These are phyloP conservation scores for Pocillopora grandis DNA, from an alignment of 92 coral and sea anemone genomes.

Conservation along the genomic window DNA sequence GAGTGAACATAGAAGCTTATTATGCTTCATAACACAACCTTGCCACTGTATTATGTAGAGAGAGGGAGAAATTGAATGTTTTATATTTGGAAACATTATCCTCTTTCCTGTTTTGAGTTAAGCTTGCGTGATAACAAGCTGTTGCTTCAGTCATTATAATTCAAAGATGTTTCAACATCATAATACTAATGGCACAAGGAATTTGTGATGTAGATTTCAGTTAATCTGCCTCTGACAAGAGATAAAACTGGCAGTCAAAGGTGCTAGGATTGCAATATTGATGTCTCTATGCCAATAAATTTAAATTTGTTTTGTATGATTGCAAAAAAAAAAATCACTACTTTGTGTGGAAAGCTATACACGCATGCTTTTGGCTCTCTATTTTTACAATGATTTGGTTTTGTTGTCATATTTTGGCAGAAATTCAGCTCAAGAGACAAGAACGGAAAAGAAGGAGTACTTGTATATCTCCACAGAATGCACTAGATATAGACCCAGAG, in stretches of 20 bases:
- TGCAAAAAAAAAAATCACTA: no score
- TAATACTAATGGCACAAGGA: no score
- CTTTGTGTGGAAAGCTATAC: no score
- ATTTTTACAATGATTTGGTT: neutral
- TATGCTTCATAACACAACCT: no score
- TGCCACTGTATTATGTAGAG: no score
- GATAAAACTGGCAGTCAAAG: neutral
- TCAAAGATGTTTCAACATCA: no score
- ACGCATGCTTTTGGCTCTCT: no score
- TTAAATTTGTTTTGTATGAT: no score
- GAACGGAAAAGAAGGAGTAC: slow-evolving; percentile 85
- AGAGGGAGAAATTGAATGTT: neutral
- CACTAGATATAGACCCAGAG: slow-evolving; percentile 81
- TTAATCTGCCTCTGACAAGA: no score
- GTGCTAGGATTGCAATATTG: neutral
- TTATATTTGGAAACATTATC: neutral
- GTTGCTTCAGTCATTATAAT: no score
- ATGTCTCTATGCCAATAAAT: neutral
- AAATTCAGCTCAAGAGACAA: slow-evolving; percentile 85
- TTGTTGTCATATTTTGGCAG: slow-evolving; percentile 24
- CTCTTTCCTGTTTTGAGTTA: neutral
- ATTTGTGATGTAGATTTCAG: no score
- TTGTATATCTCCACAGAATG: slow-evolving; percentile 85
- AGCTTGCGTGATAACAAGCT: neutral
- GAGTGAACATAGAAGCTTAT: no score